Evolutionary conservation across 2,113 vertebrate genomes (phyloP), one percentile per base, ranked within the genome.

Genomic region (Carassius gibelio): DNA sequence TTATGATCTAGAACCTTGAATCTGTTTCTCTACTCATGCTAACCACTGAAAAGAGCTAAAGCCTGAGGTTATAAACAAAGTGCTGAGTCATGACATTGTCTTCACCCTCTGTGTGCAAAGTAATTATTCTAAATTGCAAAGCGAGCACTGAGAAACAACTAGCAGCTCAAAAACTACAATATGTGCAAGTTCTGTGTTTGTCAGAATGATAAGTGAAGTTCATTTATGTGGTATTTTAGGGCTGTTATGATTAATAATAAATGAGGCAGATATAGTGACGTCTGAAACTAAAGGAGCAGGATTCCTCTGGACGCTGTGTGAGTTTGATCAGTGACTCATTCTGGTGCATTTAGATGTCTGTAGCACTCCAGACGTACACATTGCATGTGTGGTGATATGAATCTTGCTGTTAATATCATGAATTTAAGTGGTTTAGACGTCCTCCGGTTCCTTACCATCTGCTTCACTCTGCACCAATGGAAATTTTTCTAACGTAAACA

Each of bases 321-420:
- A 89, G 61, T 87, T 85, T 82, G 75, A 64, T 30, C n/a, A 36
- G 52, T 88, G 88, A 89, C 62, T 88, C 87, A 90, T 57, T 69
- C n/a, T 90, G 86, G 85, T n/a, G 82, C 88, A 89, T 74, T 52
- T 8, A 88, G 89, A 90, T 84, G 84, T 85, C 62, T 26, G 19
- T 23, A 36, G 68, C 2, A 14, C 52, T 3, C 59, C 38, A 50
- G 52, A 75, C 52, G 21, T 80, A 45, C 36, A 34, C 23, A 36
- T 74, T 59, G 59, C 66, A 75, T 74, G 84, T 55, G 52, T 78
- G 59, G 13, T 42, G 15, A 81, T 57, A 52, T 74, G 45, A 48
- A 48, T 45, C 84, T 75, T n/a, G 72, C 74, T 66, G 80, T 80
- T 82, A 55, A 15, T 38, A 9, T 26, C 34, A 57, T 26, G 13